Conservation (phyloP, 1,140 invertebrate genomes). For the Vanessa tameamea region DNA sequence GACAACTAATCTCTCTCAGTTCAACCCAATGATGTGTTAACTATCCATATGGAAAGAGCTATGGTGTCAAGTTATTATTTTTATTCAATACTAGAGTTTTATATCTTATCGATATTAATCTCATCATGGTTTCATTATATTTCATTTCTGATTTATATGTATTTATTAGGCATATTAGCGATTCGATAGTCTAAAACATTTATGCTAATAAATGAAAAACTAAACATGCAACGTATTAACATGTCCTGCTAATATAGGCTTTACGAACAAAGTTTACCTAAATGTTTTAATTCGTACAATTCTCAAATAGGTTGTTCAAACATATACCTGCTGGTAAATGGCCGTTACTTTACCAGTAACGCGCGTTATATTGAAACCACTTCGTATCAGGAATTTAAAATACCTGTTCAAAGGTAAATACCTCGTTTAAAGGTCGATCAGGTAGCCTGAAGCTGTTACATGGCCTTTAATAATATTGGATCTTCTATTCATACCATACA, state of each 20-base stretch:
- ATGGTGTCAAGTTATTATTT: too few species aligned
- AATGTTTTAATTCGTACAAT: background rate
- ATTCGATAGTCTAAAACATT: too few species aligned
- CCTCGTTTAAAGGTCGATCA: constrained; percentile 44
- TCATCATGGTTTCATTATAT: too few species aligned
- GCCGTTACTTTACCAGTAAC: constrained; percentile 18
- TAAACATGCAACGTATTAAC: too few species aligned
- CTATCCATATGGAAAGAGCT: background rate
- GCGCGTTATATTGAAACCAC: constrained; percentile 46
- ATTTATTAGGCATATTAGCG: too few species aligned
- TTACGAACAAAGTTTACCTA: too few species aligned
- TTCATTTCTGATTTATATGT: too few species aligned
- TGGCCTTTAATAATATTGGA: constrained; percentile 22
- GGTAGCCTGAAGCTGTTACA: constrained; percentile 31
- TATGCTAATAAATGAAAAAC: too few species aligned
- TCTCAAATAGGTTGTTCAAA: constrained; percentile 1
- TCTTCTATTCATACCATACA: constrained; percentile 15
- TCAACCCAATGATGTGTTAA: background rate
- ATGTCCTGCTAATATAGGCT: too few species aligned
- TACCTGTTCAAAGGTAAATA: constrained; percentile 42
- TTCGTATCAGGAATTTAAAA: constrained; percentile 48
- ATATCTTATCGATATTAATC: too few species aligned
- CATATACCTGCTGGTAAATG: constrained; percentile 1
- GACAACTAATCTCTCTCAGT: constrained; percentile 6
- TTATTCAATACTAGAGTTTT: too few species aligned